Base-by-base conservation (phyloP, 2,888 invertebrate genomes). In the Nasonia oneida region DNA sequence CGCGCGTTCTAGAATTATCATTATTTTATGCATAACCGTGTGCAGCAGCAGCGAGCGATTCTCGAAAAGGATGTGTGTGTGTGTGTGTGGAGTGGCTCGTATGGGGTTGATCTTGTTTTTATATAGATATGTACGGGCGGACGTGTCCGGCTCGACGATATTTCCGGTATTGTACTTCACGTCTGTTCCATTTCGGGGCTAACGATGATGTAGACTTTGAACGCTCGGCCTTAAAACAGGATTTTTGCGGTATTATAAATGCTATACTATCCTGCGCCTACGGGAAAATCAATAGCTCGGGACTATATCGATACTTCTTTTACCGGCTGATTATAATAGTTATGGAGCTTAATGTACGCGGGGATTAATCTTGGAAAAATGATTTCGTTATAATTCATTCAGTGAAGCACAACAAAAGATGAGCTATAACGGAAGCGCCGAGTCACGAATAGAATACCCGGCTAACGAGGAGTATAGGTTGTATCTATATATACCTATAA, bases 1-100 rank as follows among this genome's bases (percentile, higher is more conserved):
- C 67, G 10, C 42, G 71, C 39, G 76, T 33, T 57, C 29, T 76
- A 61, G 57, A 42, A 76, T 76, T 12, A 76, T 76, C 37, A 29
- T 57, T 37, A 37, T 57, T 76, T 76, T 76, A 76, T 76, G 29
- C 10, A 4, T 42, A 18, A 14, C 37, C 37, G 37, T 29, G 64
- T 64, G 10, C 70, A 15, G 3, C 2, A 12, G n/a, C n/a, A n/a
- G 8, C 42, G 39, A 37, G 4, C n/a, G 18, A 42, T 39, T 33
- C 64, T 33, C 33, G 57, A n/a, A 29, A 57, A 57, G n/a, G 57
- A n/a, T n/a, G 23, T 57, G 57, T 23, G 23, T 23, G 57, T 23
- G 23, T 23, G 23, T 23, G 23, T 23, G 23, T 10, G 3, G 8
- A 47, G 47, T 53, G 5, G 0, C 3, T 47, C 12, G 6, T 39